Evolutionary conservation across 2,113 vertebrate species (phyloP).

Genomic region (Syngnathus scovelli): DNA sequence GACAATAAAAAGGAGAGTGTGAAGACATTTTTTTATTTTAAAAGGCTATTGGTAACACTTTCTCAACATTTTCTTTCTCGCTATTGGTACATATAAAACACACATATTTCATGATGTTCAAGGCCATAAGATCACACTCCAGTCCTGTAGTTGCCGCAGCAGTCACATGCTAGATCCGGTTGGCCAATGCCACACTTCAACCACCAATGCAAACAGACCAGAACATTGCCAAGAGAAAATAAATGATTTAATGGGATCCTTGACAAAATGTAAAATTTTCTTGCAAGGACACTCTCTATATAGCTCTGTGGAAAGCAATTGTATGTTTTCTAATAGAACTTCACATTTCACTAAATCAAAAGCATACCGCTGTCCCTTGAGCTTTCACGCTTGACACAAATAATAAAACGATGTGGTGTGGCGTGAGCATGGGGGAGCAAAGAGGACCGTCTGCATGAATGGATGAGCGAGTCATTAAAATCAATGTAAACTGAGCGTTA

Average conservation of each 20-base stretch:
- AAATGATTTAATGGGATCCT: background rate
- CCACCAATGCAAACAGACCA: no score
- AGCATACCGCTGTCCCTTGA: background rate
- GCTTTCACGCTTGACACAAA: background rate
- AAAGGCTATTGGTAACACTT: no score
- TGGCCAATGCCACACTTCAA: no score
- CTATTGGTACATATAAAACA: no score
- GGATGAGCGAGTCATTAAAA: constrained; percentile 50
- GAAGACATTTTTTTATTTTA: no score
- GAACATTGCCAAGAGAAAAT: no score
- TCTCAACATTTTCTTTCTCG: no score
- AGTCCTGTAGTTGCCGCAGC: no score
- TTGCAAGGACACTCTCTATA: background rate
- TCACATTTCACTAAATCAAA: background rate
- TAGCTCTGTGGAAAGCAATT: background rate
- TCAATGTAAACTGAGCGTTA: constrained; percentile 56
- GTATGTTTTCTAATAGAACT: background rate
- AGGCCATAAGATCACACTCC: no score
- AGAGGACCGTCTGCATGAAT: constrained; percentile 21
- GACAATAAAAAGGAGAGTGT: no score
- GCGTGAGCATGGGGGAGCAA: constrained; percentile 3
- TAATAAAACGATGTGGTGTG: background rate
- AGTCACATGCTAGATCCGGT: no score
- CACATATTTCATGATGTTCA: no score
- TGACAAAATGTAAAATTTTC: background rate